phyloP scores from a whole-genome alignment of 1,140 invertebrate genomes.

The Drosophila littoralis region DNA sequence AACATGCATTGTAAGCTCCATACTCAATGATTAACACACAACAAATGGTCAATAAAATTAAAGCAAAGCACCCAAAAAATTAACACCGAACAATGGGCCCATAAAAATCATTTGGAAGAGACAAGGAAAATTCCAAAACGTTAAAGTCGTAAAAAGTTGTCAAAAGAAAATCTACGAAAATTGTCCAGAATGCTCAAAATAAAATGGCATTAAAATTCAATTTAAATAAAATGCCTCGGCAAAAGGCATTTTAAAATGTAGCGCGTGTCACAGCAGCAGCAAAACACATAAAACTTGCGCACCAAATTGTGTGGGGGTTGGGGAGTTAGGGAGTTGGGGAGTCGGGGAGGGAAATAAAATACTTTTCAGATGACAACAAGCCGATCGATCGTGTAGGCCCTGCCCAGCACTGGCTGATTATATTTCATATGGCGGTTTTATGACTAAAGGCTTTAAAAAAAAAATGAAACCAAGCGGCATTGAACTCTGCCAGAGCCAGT shows the following conservation, averaged over 20 bases:
- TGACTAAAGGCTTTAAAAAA: slow-evolving; percentile 67
- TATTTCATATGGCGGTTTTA: slow-evolving; percentile 65
- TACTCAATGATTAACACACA: slow-evolving; percentile 22
- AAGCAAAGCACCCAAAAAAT: slow-evolving; percentile 57
- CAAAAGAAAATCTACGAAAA: slow-evolving; percentile 53
- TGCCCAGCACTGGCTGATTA: slow-evolving; percentile 45
- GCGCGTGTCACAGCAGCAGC: slow-evolving; percentile 69
- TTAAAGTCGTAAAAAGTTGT: slow-evolving; percentile 69
- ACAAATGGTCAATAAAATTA: slow-evolving; percentile 62
- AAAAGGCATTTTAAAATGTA: slow-evolving; percentile 63
- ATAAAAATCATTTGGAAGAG: slow-evolving; percentile 50
- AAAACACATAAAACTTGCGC: slow-evolving; percentile 43
- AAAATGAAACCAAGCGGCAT: slow-evolving; percentile 46
- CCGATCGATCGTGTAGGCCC: slow-evolving; percentile 36
- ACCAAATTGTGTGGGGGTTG: not conserved
- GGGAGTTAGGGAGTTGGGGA: slow-evolving; percentile 2
- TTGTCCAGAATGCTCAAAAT: slow-evolving; percentile 49
- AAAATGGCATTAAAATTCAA: slow-evolving; percentile 70
- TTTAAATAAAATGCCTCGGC: slow-evolving; percentile 53
- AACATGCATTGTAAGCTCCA: slow-evolving; percentile 19
- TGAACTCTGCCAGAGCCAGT: slow-evolving; percentile 43
- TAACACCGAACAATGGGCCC: slow-evolving; percentile 47
- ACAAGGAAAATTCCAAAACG: slow-evolving; percentile 62
- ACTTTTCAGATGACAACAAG: slow-evolving; percentile 26
- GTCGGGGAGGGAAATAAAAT: slow-evolving; percentile 9